phyloP scores from a whole-genome alignment of 2,888 invertebrate genomes.

The Malachius bipustulatus region DNA sequence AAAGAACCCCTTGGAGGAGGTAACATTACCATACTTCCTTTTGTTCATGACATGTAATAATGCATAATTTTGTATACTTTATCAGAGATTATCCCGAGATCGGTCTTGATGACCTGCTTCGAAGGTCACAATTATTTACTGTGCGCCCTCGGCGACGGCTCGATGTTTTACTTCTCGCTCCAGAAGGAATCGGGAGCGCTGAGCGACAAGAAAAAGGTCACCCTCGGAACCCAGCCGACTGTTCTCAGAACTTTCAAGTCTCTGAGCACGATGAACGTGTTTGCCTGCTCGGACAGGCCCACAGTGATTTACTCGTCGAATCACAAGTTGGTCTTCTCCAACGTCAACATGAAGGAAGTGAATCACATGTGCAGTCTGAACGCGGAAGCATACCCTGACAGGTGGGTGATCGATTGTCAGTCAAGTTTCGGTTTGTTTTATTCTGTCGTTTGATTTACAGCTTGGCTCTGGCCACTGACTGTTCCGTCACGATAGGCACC shows the following conservation, averaged over 20 bases:
- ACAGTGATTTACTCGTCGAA: conserved; percentile 99
- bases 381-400: conserved; percentile 89
- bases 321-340: conserved; percentile 96
- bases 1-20: conserved; percentile 82
- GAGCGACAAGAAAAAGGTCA: conserved; percentile 87
- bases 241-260: conserved; percentile 82
- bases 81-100: conserved; percentile 90
- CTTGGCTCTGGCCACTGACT: conserved; percentile 80
- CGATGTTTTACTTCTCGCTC: conserved; percentile 90
- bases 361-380: conserved; percentile 97
- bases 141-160: conserved; percentile 94
- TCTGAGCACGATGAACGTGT: conserved; percentile 87
- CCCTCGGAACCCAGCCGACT: conserved; percentile 94
- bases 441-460: conserved; percentile 34
- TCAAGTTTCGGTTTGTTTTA: conserved; percentile 5
- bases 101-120: conserved; percentile 87
- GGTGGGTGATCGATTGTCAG: conserved; percentile 38
- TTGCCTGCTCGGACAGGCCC: conserved; percentile 96
- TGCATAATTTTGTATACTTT: conserved; percentile 12
- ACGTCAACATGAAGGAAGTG: conserved; percentile 88
- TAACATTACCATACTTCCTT: conserved; percentile 26
- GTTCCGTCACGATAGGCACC: conserved; percentile 85
- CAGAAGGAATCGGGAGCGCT: conserved; percentile 63
- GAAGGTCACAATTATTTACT: conserved; percentile 83
- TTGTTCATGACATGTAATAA: too few relatives aligned